A percentile compares a stretch with the other conserved stretches of the same genome.
Conservation (phyloP, 2,797 vertebrate genomes). For the Bucorvus abyssinicus region DNA sequence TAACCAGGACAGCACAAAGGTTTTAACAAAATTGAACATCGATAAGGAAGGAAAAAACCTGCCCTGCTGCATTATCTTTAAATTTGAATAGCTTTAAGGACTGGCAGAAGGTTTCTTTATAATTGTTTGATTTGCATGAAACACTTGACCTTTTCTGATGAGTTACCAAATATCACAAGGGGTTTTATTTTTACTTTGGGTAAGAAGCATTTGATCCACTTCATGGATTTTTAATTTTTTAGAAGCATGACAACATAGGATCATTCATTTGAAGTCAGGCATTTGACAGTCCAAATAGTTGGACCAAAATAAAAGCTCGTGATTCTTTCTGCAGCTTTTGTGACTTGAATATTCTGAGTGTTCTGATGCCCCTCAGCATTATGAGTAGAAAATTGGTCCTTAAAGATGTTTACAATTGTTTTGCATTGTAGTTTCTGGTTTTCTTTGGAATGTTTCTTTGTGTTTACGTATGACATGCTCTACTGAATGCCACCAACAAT, state of each 20-base stretch:
- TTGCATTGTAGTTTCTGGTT: not conserved
- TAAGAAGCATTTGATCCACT: not conserved
- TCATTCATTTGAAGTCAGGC: not conserved
- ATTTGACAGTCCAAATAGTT: not conserved
- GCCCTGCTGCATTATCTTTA: not conserved
- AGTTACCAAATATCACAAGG: not conserved
- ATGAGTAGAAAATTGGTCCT: not conserved
- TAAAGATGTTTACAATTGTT: not conserved
- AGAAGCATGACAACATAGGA: not conserved
- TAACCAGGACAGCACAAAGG: slow-evolving; percentile 33
- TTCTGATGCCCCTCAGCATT: not conserved
- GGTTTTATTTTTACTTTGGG: not conserved
- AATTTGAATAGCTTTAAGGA: not conserved
- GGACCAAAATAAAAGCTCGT: not conserved
- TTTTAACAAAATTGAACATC: not conserved
- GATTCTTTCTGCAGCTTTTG: not conserved
- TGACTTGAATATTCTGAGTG: not conserved
- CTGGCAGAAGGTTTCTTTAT: not conserved
- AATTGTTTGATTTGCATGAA: slow-evolving; percentile 9
- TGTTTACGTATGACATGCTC: not conserved
- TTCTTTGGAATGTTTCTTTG: not conserved
- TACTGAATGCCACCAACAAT: not conserved
- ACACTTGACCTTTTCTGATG: not conserved
- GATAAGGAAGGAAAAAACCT: not conserved
- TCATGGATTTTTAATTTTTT: not conserved